Evolutionary conservation across 2,113 vertebrate species (phyloP).

Genomic region (Laticauda laticaudata): DNA sequence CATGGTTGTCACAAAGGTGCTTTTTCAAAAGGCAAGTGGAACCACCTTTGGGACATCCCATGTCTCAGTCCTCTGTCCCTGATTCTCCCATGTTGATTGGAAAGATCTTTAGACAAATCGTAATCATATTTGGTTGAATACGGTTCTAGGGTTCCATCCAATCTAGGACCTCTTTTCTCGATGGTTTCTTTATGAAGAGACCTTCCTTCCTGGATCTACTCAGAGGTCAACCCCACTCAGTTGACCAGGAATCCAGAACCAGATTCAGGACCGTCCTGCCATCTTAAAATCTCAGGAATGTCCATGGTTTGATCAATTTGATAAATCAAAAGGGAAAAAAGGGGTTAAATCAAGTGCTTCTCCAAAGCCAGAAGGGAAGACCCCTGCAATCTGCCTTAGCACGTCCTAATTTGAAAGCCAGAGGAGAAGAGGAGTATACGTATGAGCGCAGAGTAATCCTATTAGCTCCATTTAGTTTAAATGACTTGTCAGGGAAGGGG

Average conservation of each 20-base stretch:
- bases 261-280: not conserved
- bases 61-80: not conserved
- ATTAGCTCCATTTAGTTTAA: not conserved
- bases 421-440: not conserved
- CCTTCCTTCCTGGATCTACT: not conserved
- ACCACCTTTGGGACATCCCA: no score
- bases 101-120: not conserved
- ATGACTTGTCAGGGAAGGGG: not conserved
- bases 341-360: not conserved
- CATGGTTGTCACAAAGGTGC: no score
- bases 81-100: not conserved
- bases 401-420: not conserved
- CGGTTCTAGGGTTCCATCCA: no score
- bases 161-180: no score
- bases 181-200: not conserved
- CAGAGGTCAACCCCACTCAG: not conserved
- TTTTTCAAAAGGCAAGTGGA: no score
- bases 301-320: not conserved
- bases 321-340: not conserved
- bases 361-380: not conserved
- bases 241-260: not conserved
- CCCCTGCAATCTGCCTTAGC: not conserved
- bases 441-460: not conserved
- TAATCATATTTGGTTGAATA: no score
- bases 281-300: not conserved